Conservation (phyloP, 2,113 vertebrate species). For the Oncorhynchus mykiss region DNA sequence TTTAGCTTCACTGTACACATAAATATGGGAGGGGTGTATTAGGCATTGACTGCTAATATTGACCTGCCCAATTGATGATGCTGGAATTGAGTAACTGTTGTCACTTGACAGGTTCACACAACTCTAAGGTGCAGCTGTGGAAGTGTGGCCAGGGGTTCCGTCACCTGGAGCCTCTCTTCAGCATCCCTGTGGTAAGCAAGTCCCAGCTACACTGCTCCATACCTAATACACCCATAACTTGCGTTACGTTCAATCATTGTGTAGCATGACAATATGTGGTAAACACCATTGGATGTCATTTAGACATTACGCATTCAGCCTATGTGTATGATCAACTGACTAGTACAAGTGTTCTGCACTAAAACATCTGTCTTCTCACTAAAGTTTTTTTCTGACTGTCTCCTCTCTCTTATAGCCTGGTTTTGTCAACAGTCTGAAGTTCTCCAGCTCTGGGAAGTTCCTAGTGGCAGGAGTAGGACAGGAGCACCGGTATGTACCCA, state of each 20-base stretch:
- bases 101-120: conserved; percentile 82
- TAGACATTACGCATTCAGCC: background rate
- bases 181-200: conserved; percentile 83
- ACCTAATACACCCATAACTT: background rate
- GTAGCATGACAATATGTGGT: background rate
- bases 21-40: no score
- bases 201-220: background rate
- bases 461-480: conserved; percentile 92
- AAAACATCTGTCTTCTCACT: background rate
- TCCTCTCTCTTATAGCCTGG: conserved; percentile 68
- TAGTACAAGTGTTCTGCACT: background rate
- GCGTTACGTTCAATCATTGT: background rate
- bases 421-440: conserved; percentile 94
- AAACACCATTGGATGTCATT: no score
- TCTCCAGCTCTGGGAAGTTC: conserved; percentile 86
- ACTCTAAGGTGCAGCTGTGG: conserved; percentile 83
- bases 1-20: no score
- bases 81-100: no score
- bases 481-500: conserved; percentile 89
- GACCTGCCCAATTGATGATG: no score
- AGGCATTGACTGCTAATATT: no score
- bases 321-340: background rate
- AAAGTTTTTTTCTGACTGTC: background rate
- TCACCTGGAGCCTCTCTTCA: conserved; percentile 80
- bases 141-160: conserved; percentile 83